A percentile compares a stretch with the other conserved stretches of the same genome.
These are phyloP conservation scores for Apodemus agrarius DNA, from an alignment of 2,797 vertebrate species.

Conservation along the genomic window DNA sequence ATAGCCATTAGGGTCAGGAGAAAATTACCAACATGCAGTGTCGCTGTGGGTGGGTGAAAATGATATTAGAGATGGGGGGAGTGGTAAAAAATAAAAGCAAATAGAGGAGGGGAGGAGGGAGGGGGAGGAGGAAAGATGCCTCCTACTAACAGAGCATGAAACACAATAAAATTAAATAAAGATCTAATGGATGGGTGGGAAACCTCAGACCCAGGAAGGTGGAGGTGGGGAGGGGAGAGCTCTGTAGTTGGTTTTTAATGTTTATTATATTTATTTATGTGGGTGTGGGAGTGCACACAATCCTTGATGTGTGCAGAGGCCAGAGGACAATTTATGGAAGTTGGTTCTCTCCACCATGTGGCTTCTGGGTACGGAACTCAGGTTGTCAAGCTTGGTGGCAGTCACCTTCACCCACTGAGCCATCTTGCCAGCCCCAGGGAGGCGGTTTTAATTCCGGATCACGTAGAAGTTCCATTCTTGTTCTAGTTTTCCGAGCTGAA, in stretches of 20 bases:
- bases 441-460: constrained; percentile 31
- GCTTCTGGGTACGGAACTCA: not conserved
- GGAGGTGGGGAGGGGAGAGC: not conserved
- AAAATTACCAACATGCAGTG: constrained; percentile 65
- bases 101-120: not conserved
- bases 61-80: constrained; percentile 52
- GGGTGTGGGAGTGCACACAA: not conserved
- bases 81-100: not conserved
- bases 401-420: not conserved
- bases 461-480: not conserved
- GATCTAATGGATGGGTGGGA: constrained; percentile 64
- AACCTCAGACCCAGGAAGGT: constrained; percentile 63
- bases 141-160: constrained; percentile 70
- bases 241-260: not conserved
- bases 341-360: not conserved
- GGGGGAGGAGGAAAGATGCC: constrained; percentile 14
- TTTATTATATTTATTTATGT: not conserved
- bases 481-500: constrained; percentile 43
- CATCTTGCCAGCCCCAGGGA: not conserved
- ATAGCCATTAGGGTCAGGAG: constrained; percentile 63
- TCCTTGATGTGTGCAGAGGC: not conserved
- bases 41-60: constrained; percentile 67
- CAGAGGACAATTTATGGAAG: not conserved
- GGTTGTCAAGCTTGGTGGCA: not conserved
- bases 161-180: constrained; percentile 81